These are phyloP conservation scores for Erannis defoliaria DNA, from an alignment of 2,888 invertebrate genomes.

Conservation along the genomic window DNA sequence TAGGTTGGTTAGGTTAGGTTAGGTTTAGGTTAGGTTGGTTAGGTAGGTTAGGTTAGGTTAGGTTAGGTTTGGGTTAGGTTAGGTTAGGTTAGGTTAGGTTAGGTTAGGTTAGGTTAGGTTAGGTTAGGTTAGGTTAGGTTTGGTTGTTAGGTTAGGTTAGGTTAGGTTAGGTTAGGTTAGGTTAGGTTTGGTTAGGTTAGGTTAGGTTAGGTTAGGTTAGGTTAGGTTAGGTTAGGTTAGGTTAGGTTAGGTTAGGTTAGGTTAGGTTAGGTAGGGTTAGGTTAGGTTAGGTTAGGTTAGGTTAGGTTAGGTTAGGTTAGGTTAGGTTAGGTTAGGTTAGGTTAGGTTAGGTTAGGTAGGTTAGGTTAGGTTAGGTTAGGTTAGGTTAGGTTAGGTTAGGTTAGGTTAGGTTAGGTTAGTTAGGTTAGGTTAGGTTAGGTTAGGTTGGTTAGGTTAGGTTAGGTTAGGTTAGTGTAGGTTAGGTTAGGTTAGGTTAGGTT, in stretches of 20 bases:
- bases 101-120: conserved; percentile 6
- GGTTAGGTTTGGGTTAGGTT: conserved; percentile 11
- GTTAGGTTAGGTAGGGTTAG: conserved; percentile 8
- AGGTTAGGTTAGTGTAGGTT: conserved; percentile 9
- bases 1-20: neutral
- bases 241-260: conserved; percentile 10
- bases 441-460: conserved; percentile 10
- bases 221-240: conserved; percentile 10
- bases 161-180: conserved; percentile 10
- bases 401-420: conserved; percentile 10
- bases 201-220: conserved; percentile 10
- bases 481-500: conserved; percentile 10
- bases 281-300: conserved; percentile 10
- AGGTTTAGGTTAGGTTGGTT: conserved; percentile 8
- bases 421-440: conserved; percentile 9
- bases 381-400: conserved; percentile 10
- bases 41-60: conserved; percentile 10
- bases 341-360: conserved; percentile 10
- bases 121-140: conserved; percentile 8
- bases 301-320: conserved; percentile 10
- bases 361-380: conserved; percentile 9
- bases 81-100: conserved; percentile 13
- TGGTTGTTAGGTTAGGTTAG: conserved; percentile 7
- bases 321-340: conserved; percentile 10
- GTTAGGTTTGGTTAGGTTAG: conserved; percentile 10